Conservation (phyloP, 2,888 invertebrate species). For the Marronus borbonicus region DNA sequence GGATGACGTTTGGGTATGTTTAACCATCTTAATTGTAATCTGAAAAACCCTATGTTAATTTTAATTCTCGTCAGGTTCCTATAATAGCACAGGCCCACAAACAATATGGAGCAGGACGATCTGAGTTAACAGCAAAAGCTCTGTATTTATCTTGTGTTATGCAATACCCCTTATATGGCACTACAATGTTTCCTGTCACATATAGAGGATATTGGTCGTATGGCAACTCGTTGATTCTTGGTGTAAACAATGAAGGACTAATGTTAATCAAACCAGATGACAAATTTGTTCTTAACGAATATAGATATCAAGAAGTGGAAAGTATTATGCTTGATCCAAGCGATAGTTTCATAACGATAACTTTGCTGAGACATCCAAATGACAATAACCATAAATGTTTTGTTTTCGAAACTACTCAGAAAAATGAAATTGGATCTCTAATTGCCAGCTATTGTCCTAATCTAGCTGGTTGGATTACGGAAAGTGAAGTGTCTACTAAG, state of each 20-base stretch:
- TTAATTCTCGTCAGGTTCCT: conserved; percentile 72
- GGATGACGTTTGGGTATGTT: conserved; percentile 83
- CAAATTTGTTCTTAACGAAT: conserved; percentile 92
- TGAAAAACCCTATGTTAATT: neutral
- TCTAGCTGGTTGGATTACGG: conserved; percentile 86
- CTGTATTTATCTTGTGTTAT: conserved; percentile 95
- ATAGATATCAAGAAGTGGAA: conserved; percentile 92
- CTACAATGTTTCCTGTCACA: conserved; percentile 79
- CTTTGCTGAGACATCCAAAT: conserved; percentile 81
- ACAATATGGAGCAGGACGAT: conserved; percentile 93
- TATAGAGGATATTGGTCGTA: conserved; percentile 97
- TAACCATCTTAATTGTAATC: too few species aligned
- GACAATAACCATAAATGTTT: conserved; percentile 87
- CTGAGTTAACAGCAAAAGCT: conserved; percentile 93
- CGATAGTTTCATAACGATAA: conserved; percentile 93
- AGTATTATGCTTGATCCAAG: conserved; percentile 93
- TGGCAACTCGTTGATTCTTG: conserved; percentile 82
- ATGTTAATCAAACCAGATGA: conserved; percentile 93
- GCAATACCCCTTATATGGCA: conserved; percentile 88
- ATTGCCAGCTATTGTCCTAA: conserved; percentile 93
- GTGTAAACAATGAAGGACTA: conserved; percentile 92
- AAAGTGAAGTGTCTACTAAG: conserved; percentile 78
- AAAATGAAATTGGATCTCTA: conserved; percentile 92
- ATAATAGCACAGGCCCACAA: conserved; percentile 91
- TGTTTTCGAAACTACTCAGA: conserved; percentile 92